Evolutionary conservation across 1,140 invertebrate species (phyloP).

Genomic region (Penaeus japonicus): DNA sequence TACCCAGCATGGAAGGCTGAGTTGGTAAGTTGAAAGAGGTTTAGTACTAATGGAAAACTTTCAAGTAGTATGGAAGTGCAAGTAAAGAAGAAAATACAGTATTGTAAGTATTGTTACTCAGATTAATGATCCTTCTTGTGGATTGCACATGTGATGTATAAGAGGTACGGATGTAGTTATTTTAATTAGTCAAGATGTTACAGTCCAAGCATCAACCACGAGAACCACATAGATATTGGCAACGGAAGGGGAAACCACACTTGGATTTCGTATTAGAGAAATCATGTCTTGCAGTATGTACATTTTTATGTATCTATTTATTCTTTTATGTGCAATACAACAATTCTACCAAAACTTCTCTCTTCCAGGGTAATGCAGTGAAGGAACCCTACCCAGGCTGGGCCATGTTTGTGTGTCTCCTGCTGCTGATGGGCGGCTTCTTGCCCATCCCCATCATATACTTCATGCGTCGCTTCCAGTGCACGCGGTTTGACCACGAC

Average conservation of each 20-base stretch:
- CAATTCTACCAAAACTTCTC: conserved; percentile 21
- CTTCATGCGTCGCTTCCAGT: conserved; percentile 82
- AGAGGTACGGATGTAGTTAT: too few species aligned
- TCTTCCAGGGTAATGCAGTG: conserved; percentile 17
- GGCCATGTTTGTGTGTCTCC: conserved; percentile 80
- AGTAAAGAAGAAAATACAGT: neutral
- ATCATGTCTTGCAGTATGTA: too few species aligned
- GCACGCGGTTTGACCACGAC: conserved; percentile 80
- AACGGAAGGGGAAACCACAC: too few species aligned
- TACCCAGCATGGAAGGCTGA: conserved; percentile 84
- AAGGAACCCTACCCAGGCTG: conserved; percentile 77
- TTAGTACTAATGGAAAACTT: too few species aligned
- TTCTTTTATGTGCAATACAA: neutral
- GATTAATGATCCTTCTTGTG: neutral
- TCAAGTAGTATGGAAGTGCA: neutral
- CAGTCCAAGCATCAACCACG: too few species aligned
- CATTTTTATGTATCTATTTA: neutral
- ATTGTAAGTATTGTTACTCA: conserved; percentile 55
- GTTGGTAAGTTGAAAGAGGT: conserved; percentile 69
- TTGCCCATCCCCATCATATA: conserved; percentile 86
- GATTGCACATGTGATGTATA: too few species aligned
- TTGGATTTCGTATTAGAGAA: too few species aligned
- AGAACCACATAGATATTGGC: too few species aligned
- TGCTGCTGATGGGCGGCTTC: conserved; percentile 79
- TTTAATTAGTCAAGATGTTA: too few species aligned